Percentiles rank a stretch among this genome's conserved stretches.
Evolutionary conservation across 2,888 invertebrate genomes (phyloP).

Genomic region (Halictus ligatus): DNA sequence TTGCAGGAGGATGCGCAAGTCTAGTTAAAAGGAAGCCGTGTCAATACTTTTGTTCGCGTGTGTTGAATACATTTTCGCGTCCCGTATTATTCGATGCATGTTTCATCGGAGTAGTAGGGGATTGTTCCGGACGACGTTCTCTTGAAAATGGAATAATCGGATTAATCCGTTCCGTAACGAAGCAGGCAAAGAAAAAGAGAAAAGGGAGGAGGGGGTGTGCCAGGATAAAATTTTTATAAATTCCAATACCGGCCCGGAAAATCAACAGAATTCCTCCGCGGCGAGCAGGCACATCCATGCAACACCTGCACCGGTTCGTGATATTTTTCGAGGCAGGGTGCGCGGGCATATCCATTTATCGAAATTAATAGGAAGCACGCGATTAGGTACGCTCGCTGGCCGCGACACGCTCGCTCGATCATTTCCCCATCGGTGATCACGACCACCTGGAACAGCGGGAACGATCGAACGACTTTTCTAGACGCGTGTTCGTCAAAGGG

Average conservation of each 20-base stretch:
- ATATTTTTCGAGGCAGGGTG: slow-evolving; percentile 60
- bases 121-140: neutral
- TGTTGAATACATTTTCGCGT: neutral
- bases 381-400: neutral
- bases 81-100: neutral
- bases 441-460: slow-evolving; percentile 25
- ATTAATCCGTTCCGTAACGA: neutral
- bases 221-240: slow-evolving; percentile 6
- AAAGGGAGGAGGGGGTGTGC: neutral
- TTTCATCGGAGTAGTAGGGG: neutral
- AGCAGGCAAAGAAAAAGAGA: too few species aligned
- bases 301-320: slow-evolving; percentile 26
- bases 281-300: neutral
- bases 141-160: neutral
- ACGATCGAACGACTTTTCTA: slow-evolving; percentile 6
- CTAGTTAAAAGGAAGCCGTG: too few species aligned
- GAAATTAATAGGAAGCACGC: slow-evolving; percentile 63
- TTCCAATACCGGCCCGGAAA: slow-evolving; percentile 26
- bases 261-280: neutral
- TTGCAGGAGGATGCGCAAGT: too few species aligned
- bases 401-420: slow-evolving; percentile 26
- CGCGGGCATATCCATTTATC: slow-evolving; percentile 62
- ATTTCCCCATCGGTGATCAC: slow-evolving; percentile 32
- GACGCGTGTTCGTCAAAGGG: slow-evolving; percentile 17
- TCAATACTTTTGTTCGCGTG: too few species aligned